phyloP scores from a whole-genome alignment of 2,113 vertebrate genomes.

The Hiodon tergisus region DNA sequence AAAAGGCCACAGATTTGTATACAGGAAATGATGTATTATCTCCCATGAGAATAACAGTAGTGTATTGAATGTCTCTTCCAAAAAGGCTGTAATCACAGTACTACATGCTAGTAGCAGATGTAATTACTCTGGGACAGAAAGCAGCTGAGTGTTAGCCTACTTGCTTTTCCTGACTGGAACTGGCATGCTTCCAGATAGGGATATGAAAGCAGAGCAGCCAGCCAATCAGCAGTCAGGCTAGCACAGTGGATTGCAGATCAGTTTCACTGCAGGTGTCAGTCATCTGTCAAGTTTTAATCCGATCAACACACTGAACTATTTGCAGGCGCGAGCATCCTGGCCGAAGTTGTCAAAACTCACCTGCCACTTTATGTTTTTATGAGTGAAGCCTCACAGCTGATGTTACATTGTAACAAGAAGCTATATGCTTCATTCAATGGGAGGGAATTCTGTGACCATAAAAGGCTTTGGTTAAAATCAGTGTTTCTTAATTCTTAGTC shows the following conservation, averaged over 20 bases:
- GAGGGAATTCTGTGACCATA: no score
- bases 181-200: background rate
- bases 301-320: conserved; percentile 38
- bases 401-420: no score
- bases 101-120: conserved; percentile 34
- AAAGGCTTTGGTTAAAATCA: no score
- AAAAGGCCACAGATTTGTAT: no score
- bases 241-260: background rate
- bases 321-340: conserved; percentile 46
- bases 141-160: conserved; percentile 47
- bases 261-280: background rate
- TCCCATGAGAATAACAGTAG: no score
- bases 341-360: no score
- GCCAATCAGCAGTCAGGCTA: background rate
- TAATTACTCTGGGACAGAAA: conserved; percentile 39
- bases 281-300: background rate
- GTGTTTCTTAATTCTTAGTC: no score
- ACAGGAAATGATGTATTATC: no score
- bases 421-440: no score
- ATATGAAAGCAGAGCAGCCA: background rate
- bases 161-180: background rate
- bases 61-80: background rate
- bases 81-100: conserved; percentile 34
- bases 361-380: no score
- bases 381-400: no score